These are phyloP conservation scores for Ranitomeya variabilis DNA, from an alignment of 2,113 vertebrate species.

Conservation along the genomic window DNA sequence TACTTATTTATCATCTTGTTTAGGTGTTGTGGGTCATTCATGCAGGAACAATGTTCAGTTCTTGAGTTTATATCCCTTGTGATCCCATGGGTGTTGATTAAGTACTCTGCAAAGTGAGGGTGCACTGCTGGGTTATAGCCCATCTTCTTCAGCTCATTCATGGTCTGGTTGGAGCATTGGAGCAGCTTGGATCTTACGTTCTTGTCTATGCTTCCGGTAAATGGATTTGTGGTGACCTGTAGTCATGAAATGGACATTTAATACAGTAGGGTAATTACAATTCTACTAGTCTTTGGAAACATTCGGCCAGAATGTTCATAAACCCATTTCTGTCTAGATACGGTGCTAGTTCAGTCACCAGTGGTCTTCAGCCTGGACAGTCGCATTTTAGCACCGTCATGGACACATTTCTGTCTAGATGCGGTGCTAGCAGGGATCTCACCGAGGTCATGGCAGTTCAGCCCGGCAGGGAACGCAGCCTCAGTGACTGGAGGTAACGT, in stretches of 20 bases:
- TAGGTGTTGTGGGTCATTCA: conserved; percentile 62
- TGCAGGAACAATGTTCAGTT: neutral
- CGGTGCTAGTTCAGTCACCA: no score
- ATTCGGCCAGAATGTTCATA: no score
- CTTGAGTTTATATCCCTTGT: conserved; percentile 62
- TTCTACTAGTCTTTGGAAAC: no score
- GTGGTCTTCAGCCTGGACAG: no score
- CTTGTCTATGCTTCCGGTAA: neutral
- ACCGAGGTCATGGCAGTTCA: no score
- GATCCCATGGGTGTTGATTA: conserved; percentile 78
- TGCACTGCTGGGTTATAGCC: conserved; percentile 74
- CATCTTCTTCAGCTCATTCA: conserved; percentile 66
- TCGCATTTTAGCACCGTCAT: no score
- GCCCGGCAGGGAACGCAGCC: no score
- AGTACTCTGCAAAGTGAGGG: conserved; percentile 69
- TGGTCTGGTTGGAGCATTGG: conserved; percentile 67
- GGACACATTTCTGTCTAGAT: no score
- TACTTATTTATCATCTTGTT: conserved; percentile 58
- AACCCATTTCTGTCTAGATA: no score
- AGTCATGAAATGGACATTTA: neutral
- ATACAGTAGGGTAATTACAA: no score
- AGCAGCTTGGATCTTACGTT: conserved; percentile 60
- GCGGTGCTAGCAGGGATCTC: no score
- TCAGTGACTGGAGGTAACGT: no score
- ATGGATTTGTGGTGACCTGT: neutral